phyloP scores from a whole-genome alignment of 2,797 vertebrate genomes.

The Mastacembelus armatus region DNA sequence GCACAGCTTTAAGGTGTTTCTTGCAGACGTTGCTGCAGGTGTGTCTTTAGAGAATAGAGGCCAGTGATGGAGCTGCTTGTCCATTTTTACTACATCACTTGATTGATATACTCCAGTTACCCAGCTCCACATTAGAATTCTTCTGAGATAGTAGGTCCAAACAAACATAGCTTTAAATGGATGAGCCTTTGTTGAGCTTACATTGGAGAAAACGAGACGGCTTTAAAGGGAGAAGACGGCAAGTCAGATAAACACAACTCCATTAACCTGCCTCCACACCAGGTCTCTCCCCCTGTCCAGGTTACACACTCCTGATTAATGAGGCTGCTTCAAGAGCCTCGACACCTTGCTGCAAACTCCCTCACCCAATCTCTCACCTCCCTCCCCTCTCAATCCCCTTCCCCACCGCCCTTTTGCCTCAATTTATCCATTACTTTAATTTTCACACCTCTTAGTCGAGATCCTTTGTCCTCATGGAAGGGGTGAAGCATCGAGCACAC shows the following conservation, averaged over 20 bases:
- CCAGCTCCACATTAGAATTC: slow-evolving; percentile 70
- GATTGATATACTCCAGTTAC: slow-evolving; percentile 55
- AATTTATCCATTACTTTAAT: slow-evolving; percentile 41
- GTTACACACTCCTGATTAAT: slow-evolving; percentile 76
- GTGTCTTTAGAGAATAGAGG: slow-evolving; percentile 21
- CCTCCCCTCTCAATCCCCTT: background rate
- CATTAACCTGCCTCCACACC: slow-evolving; percentile 66
- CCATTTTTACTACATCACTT: slow-evolving; percentile 33
- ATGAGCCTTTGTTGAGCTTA: slow-evolving; percentile 36
- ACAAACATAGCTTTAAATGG: slow-evolving; percentile 60
- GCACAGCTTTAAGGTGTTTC: slow-evolving; percentile 12
- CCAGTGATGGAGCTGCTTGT: slow-evolving; percentile 24
- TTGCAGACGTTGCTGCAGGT: slow-evolving; percentile 12
- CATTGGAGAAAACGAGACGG: slow-evolving; percentile 28
- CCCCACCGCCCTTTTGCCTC: slow-evolving; percentile 15
- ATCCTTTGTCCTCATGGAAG: slow-evolving; percentile 1
- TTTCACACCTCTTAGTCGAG: slow-evolving; percentile 17
- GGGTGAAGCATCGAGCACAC: background rate
- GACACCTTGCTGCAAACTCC: slow-evolving; percentile 43
- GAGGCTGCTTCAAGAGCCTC: slow-evolving; percentile 64
- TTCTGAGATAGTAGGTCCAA: slow-evolving; percentile 24
- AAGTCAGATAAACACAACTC: slow-evolving; percentile 77
- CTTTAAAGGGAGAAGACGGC: slow-evolving; percentile 35
- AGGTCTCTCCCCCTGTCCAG: slow-evolving; percentile 61
- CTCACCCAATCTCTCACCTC: slow-evolving; percentile 36